phyloP scores from a whole-genome alignment of 2,888 invertebrate genomes.

The Oxycera nigricornis region DNA sequence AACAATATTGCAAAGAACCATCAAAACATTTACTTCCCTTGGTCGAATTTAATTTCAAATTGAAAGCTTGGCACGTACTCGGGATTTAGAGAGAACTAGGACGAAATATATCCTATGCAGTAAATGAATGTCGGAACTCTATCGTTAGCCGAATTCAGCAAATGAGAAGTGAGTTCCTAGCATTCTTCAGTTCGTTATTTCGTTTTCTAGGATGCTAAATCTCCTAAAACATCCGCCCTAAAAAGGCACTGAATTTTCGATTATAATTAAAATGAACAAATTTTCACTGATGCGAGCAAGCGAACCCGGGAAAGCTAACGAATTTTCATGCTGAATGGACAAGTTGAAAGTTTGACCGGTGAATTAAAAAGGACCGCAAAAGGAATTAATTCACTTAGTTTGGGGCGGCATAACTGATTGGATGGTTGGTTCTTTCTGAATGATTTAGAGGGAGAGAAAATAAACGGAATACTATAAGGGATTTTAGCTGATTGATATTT shows the following conservation, averaged over 20 bases:
- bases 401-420: neutral
- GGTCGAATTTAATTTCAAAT: conserved; percentile 27
- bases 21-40: conserved; percentile 1
- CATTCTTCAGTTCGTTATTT: neutral
- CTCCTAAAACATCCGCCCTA: neutral
- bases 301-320: neutral
- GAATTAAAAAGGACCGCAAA: neutral
- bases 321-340: conserved; percentile 3
- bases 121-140: neutral
- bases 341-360: conserved; percentile 3
- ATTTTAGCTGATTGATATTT: neutral
- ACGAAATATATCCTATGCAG: neutral
- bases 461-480: no score
- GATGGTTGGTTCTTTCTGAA: neutral
- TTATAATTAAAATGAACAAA: conserved; percentile 26
- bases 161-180: neutral
- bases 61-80: conserved; percentile 30
- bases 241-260: neutral
- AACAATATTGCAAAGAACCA: neutral
- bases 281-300: neutral
- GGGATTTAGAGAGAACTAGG: conserved; percentile 21
- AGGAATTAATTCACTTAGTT: neutral
- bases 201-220: neutral
- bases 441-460: no score
- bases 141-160: neutral